Percentiles rank a stretch among this genome's conserved stretches.
Evolutionary conservation across 1,140 invertebrate genomes (phyloP).

Genomic region (Mylabris phalerata): DNA sequence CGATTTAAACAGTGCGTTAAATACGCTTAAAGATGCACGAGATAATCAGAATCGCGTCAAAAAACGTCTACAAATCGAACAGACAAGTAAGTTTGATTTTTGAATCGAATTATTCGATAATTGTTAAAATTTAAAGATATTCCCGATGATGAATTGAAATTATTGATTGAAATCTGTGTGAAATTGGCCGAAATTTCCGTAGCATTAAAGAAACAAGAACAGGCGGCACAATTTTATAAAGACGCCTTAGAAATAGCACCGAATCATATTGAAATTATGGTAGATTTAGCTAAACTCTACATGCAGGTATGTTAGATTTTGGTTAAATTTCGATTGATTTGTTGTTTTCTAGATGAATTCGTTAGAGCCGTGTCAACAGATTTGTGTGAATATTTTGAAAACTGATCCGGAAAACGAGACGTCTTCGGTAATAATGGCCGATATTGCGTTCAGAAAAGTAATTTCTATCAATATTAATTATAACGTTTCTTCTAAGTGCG

Average conservation of each 20-base stretch:
- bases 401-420: slow-evolving; percentile 84
- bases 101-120: too few species aligned
- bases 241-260: slow-evolving; percentile 78
- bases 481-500: too few species aligned
- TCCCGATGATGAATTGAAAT: slow-evolving; percentile 27
- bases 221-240: slow-evolving; percentile 73
- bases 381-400: slow-evolving; percentile 73
- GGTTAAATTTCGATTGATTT: background rate
- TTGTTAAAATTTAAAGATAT: background rate
- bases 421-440: slow-evolving; percentile 91
- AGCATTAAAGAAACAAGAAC: slow-evolving; percentile 45
- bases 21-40: slow-evolving; percentile 56
- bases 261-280: slow-evolving; percentile 65
- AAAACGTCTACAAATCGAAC: slow-evolving; percentile 41
- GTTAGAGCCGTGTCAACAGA: slow-evolving; percentile 77
- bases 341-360: slow-evolving; percentile 54
- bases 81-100: slow-evolving; percentile 4
- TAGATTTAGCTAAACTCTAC: slow-evolving; percentile 77
- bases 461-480: background rate
- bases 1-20: slow-evolving; percentile 53
- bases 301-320: slow-evolving; percentile 57
- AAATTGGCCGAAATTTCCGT: slow-evolving; percentile 42
- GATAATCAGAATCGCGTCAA: slow-evolving; percentile 59
- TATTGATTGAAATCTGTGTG: slow-evolving; percentile 34
- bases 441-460: slow-evolving; percentile 85